Conservation (phyloP, 2,113 vertebrate species). For the Callaeas wilsoni region DNA sequence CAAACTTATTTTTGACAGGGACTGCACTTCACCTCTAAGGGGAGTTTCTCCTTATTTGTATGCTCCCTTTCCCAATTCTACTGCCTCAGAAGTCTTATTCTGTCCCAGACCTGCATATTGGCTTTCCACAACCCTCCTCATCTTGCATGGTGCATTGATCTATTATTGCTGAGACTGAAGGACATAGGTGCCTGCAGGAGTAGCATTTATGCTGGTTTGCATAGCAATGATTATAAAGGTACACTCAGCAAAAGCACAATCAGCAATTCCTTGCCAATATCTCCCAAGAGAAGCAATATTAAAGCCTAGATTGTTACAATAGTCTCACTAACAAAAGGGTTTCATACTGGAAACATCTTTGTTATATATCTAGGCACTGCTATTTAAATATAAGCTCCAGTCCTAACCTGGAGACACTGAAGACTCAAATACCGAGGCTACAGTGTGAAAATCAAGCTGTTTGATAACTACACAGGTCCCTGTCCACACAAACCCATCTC, state of each 20-base stretch:
- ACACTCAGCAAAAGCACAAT: neutral
- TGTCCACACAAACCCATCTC: neutral
- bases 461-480: neutral
- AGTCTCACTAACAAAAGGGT: neutral
- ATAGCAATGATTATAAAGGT: neutral
- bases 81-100: neutral
- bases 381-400: neutral
- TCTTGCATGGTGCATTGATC: neutral
- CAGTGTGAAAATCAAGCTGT: neutral
- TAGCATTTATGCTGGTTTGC: neutral
- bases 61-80: neutral
- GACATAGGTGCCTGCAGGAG: neutral
- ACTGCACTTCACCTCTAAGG: neutral
- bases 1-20: neutral
- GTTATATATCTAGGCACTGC: neutral
- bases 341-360: neutral
- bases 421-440: neutral
- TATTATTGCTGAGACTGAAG: neutral
- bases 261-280: neutral
- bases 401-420: neutral
- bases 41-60: neutral
- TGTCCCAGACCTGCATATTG: neutral
- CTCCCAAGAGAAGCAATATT: neutral
- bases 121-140: neutral
- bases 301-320: neutral